Evolutionary conservation across 2,113 vertebrate genomes (phyloP).

Genomic region (Anoura caudifer): DNA sequence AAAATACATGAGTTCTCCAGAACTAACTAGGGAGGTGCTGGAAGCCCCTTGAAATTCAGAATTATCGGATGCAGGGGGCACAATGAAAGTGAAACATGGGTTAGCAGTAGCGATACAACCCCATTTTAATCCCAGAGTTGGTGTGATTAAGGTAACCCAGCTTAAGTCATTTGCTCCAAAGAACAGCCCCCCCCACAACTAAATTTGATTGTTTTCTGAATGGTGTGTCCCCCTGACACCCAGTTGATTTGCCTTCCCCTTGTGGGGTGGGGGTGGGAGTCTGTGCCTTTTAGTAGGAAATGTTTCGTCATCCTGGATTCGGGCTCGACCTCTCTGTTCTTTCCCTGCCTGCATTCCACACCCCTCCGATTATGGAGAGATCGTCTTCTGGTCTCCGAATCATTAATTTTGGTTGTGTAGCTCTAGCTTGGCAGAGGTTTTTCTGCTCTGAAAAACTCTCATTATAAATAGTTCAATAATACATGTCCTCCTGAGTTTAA

Average conservation of each 20-base stretch:
- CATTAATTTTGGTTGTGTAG: constrained; percentile 79
- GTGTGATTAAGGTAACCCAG: not conserved
- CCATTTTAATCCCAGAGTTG: not conserved
- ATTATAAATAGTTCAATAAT: constrained; percentile 84
- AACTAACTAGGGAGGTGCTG: not conserved
- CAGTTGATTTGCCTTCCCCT: not conserved
- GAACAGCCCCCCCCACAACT: not conserved
- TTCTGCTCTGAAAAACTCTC: constrained; percentile 73
- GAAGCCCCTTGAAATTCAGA: not conserved
- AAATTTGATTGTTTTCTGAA: not conserved
- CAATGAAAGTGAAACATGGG: not conserved
- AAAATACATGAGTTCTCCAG: not conserved
- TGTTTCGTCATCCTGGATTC: not conserved
- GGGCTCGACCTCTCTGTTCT: constrained; percentile 8
- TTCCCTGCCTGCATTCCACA: constrained; percentile 61
- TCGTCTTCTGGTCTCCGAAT: constrained; percentile 75
- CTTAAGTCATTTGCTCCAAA: not conserved
- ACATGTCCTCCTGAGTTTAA: constrained; percentile 78
- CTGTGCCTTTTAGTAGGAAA: not conserved
- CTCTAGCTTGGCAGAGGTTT: constrained; percentile 61
- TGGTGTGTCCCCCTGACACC: no score
- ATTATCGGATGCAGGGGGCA: not conserved
- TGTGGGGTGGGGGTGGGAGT: not conserved
- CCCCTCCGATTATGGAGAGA: constrained; percentile 70
- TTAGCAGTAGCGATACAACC: not conserved